A percentile compares a stretch with the other conserved stretches of the same genome.
These are phyloP conservation scores for Zoanthus solanderi DNA, from an alignment of 92 coral and sea anemone genomes.

Conservation along the genomic window DNA sequence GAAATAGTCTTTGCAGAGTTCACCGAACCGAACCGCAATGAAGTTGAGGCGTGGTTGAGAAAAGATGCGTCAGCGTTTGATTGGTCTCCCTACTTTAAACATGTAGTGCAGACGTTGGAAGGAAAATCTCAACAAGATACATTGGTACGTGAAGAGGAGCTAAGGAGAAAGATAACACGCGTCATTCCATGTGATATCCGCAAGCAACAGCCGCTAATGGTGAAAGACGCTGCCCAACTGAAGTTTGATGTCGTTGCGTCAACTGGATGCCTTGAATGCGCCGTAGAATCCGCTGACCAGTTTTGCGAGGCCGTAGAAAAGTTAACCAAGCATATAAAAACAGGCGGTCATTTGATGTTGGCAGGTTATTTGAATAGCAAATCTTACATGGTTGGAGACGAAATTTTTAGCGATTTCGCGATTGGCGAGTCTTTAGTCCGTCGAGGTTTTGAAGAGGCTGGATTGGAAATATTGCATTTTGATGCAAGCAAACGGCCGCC, in stretches of 20 bases:
- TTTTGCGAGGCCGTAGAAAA: not conserved
- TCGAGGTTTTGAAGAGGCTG: constrained; percentile 6
- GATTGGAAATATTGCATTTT: not conserved
- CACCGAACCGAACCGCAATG: constrained; percentile 64
- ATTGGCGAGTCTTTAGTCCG: not conserved
- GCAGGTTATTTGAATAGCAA: not conserved
- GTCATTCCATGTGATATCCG: too few species aligned
- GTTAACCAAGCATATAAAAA: not conserved
- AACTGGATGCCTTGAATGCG: not conserved
- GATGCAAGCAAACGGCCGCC: not conserved
- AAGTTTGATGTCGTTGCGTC: not conserved
- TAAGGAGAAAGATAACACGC: too few species aligned
- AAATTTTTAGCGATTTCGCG: not conserved
- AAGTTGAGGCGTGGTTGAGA: constrained; percentile 58
- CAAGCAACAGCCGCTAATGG: not conserved
- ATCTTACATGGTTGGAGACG: not conserved
- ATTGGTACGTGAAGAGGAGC: too few species aligned
- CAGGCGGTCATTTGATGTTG: not conserved
- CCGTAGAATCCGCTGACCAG: not conserved
- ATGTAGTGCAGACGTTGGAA: constrained; percentile 24
- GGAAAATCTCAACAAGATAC: constrained; percentile 26
- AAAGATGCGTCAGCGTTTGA: constrained; percentile 26
- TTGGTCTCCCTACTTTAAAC: constrained; percentile 28
- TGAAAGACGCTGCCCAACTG: not conserved
- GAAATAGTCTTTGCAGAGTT: constrained; percentile 73